phyloP scores from a whole-genome alignment of 2,113 vertebrate species.

The Elephantulus edwardii region DNA sequence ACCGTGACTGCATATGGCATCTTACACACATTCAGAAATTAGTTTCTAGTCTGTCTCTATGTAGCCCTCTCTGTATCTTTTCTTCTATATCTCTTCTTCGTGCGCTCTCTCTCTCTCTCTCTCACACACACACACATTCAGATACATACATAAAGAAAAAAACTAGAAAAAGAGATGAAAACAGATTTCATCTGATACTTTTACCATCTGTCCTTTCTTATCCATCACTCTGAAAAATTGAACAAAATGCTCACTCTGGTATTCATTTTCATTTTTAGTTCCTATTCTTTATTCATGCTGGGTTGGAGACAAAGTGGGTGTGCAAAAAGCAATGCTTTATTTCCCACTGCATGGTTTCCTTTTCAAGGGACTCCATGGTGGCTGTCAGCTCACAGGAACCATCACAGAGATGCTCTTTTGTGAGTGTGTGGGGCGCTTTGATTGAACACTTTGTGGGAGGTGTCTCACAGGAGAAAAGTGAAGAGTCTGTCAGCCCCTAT shows the following conservation, averaged over 20 bases:
- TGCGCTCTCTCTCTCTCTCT: neutral
- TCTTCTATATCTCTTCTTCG: neutral
- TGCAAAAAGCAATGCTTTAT: slow-evolving; percentile 48
- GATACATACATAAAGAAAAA: slow-evolving; percentile 44
- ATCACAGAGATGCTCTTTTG: slow-evolving; percentile 62
- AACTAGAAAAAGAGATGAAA: slow-evolving; percentile 56
- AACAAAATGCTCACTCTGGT: slow-evolving; percentile 29
- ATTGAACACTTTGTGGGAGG: slow-evolving; percentile 26
- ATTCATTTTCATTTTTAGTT: slow-evolving; percentile 27
- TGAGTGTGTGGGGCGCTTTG: neutral
- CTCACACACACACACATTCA: slow-evolving; percentile 28
- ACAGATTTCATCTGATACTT: slow-evolving; percentile 52
- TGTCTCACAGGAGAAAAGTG: slow-evolving; percentile 11
- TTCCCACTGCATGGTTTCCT: slow-evolving; percentile 41
- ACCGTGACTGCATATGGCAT: slow-evolving; percentile 62
- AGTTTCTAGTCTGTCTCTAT: neutral
- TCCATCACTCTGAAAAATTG: slow-evolving; percentile 43
- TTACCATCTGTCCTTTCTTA: slow-evolving; percentile 54
- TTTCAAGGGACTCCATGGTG: slow-evolving; percentile 34
- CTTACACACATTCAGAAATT: slow-evolving; percentile 43
- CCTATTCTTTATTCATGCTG: slow-evolving; percentile 49
- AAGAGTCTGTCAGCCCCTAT: neutral
- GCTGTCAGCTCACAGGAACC: slow-evolving; percentile 41
- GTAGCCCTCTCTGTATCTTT: neutral
- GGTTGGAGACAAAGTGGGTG: slow-evolving; percentile 55